Base-by-base conservation (phyloP, 2,888 invertebrate species). In the Tyria jacobaeae region DNA sequence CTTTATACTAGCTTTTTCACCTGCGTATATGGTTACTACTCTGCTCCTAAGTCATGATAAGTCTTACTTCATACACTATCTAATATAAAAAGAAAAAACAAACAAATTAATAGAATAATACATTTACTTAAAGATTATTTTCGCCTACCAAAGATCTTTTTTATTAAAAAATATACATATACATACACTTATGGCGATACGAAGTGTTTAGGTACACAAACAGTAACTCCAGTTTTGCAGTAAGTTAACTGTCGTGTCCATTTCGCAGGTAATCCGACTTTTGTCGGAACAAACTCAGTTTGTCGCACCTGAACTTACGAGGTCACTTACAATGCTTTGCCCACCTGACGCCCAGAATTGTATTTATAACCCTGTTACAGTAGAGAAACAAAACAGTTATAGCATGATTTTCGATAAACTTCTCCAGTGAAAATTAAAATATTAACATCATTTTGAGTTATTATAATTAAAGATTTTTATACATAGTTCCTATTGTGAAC, bases 221-320 rank as follows among this genome's bases (percentile, higher is more conserved):
- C 24, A 25, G 21, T 34, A 47, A 52, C n/a, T 52, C 25, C 35
- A 60, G 15, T 27, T 53, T 54, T n/a, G 35, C 48, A 48, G 6
- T 21, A 47, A 53, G 53, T 44, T 49, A 34, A 56, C 44, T 56
- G 70, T 62, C 63, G 52, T 53, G 31, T 66, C 53, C 58, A 60
- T 74, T 71, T 66, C 55, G 62, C 63, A 27, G 55, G 62, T 62
- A 58, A 65, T 61, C 67, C 63, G 59, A 68, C 68, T 62, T 66
- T 66, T 52, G 58, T n/a, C n/a, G 60, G 52, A 57, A 27, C 50
- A 54, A 48, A 35, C 37, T 39, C 47, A 58, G 62, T 75, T 67
- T 39, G 51, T 53, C 62, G 52, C 73, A 75, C 73, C 73, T 75
- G 75, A 12, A 58, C 70, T 54, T 56, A 56, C 35, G 41, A 70